Conservation (phyloP, 2,797 vertebrate genomes). For the Pogoniulus pusillus region DNA sequence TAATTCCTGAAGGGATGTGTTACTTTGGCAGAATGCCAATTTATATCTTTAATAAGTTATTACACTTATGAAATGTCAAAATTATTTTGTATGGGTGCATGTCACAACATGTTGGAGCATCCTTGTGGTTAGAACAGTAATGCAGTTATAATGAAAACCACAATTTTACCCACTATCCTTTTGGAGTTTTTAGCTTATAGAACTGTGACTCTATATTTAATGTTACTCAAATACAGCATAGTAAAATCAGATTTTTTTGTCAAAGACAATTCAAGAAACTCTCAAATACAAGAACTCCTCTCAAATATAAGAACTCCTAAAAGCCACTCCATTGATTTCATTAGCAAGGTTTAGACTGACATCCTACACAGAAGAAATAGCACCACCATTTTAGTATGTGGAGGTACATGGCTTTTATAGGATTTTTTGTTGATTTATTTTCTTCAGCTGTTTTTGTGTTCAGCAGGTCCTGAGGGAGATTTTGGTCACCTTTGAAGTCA, state of each 20-base stretch:
- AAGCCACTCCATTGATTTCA: background rate
- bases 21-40: slow-evolving; percentile 24
- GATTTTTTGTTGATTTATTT: background rate
- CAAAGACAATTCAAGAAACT: slow-evolving; percentile 3
- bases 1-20: slow-evolving; percentile 38
- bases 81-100: background rate
- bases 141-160: background rate
- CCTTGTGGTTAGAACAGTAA: background rate
- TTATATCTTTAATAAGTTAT: slow-evolving; percentile 40
- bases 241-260: background rate
- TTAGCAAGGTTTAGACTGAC: background rate
- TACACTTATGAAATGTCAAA: background rate
- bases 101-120: slow-evolving; percentile 6
- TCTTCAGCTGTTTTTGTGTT: background rate
- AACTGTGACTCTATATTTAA: background rate
- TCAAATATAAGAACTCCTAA: background rate
- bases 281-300: background rate
- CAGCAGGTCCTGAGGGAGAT: background rate
- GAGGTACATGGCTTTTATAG: background rate
- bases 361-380: background rate
- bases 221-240: background rate
- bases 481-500: background rate
- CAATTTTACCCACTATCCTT: background rate
- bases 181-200: background rate
- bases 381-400: background rate